Evolutionary conservation across 2,797 vertebrate species (phyloP), one percentile per base, ranked within the genome.

Genomic region (Poecilia velifera): DNA sequence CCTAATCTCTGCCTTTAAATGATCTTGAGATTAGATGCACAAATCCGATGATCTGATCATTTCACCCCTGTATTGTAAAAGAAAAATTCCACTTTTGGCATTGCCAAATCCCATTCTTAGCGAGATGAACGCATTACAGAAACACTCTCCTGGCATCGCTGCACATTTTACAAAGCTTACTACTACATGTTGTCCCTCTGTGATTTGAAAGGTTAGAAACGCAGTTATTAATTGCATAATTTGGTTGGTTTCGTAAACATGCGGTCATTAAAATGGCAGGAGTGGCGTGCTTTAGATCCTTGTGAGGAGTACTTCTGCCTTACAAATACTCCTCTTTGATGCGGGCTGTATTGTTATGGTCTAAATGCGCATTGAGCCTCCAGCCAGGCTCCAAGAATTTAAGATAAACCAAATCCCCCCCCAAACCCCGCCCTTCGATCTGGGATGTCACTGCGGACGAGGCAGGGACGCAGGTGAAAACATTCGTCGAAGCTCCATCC

Each of bases 401-500:
- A 95, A 93, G 95, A 95, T 92, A 93, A 95, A 95, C 89, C 81
- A 66, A 81, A 39, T 55, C 81, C 92, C 68, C 34, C 34, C n/a
- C 9, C 43, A 41, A 6, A 20, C 49, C 49, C 59, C 57, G 1
- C 74, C 78, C 86, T 81, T 84, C 80, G 82, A 83, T 82, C 86
- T 79, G 70, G 85, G 87, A 83, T 93, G 91, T 88, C 86, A 91
- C 89, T 90, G 91, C 90, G 80, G 64, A 68, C 62, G 62, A 66
- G 62, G 18, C 62, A 66, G 62, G 62, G 90, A 86, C 92, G 87
- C 91, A 90, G 88, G 88, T 82, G 73, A 85, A 93, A 94, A 90
- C 93, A 92, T 92, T 90, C 88, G 88, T 91, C 92, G 90, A 91
- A 93, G 92, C 91, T 85, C 88, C 92, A 91, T 93, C 92, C 92